phyloP scores from a whole-genome alignment of 1,140 invertebrate species.

The Cotesia vestalis region DNA sequence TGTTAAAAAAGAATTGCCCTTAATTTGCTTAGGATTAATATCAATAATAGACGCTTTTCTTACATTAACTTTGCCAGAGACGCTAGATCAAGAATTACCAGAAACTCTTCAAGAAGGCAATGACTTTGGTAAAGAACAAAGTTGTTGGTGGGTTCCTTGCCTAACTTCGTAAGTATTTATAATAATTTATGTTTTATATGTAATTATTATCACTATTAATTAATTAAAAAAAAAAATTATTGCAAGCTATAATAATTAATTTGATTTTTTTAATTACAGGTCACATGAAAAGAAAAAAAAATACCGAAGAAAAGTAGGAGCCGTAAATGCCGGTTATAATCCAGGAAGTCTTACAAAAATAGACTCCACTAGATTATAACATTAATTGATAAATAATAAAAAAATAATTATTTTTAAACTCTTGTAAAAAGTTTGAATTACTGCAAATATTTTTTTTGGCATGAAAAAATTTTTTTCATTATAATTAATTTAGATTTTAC shows the following conservation, averaged over 20 bases:
- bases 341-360: conserved; percentile 59
- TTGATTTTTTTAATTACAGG: conserved; percentile 41
- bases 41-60: conserved; percentile 77
- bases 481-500: no score
- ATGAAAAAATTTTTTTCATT: no score
- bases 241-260: neutral
- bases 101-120: conserved; percentile 86
- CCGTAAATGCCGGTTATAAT: conserved; percentile 58
- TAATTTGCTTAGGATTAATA: conserved; percentile 76
- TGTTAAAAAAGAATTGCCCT: conserved; percentile 73
- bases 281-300: conserved; percentile 57
- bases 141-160: conserved; percentile 82
- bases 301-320: conserved; percentile 53
- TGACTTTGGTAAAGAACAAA: conserved; percentile 81
- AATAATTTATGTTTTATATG: neutral
- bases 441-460: no score
- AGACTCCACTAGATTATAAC: conserved; percentile 61
- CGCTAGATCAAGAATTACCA: conserved; percentile 82
- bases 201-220: neutral
- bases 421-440: neutral
- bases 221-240: no score
- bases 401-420: neutral
- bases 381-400: conserved; percentile 5
- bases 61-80: conserved; percentile 82
- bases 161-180: conserved; percentile 67